Evolutionary conservation across 1,140 invertebrate species (phyloP), one percentile per base, ranked within the genome.

Genomic region (Lepidurus apus): DNA sequence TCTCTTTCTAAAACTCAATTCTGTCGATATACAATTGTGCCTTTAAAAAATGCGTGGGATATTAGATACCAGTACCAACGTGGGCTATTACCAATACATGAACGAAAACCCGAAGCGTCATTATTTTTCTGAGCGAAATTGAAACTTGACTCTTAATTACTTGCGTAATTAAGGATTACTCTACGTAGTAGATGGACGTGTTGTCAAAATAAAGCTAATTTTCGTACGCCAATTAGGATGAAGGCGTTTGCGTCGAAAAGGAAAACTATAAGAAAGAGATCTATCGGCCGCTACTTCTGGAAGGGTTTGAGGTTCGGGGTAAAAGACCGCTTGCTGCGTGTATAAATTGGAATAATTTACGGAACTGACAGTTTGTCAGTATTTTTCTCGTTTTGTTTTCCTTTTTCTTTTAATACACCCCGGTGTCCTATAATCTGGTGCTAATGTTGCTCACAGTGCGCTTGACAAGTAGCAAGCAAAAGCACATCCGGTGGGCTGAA

Each of bases 151-250:
- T 65, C 53, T 65, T 65, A 65, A 65, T 65, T 65, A 17, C 13
- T 21, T 17, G 4, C 13, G 53, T 13, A 6, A 21, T 65, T 65
- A 17, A 13, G 53, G n/a, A 7, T 21, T 4, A 7, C 21, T 65
- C 13, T 65, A 13, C 10, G 21, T 21, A n/a, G 21, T n/a, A 65
- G 53, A 10, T n/a, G 47, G 9, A 21, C n/a, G 53, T 21, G 7
- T 65, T 13, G 53, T 13, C 17, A n/a, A 65, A 65, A 65, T 65
- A 65, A 65, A 65, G 53, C 53, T 65, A 65, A 65, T 65, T 65
- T 65, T 21, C 53, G 10, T 21, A 65, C 17, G n/a, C 21, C 17
- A 65, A 34, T 3, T 34, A 34, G 34, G 34, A 34, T 4, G 34
- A 34, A 34, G 34, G 34, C 4, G 34, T 34, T 34, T 4, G 34